Evolutionary conservation across 2,888 invertebrate genomes (phyloP), one percentile per base, ranked within the genome.

Genomic region (Himalopsyche kuldschensis): DNA sequence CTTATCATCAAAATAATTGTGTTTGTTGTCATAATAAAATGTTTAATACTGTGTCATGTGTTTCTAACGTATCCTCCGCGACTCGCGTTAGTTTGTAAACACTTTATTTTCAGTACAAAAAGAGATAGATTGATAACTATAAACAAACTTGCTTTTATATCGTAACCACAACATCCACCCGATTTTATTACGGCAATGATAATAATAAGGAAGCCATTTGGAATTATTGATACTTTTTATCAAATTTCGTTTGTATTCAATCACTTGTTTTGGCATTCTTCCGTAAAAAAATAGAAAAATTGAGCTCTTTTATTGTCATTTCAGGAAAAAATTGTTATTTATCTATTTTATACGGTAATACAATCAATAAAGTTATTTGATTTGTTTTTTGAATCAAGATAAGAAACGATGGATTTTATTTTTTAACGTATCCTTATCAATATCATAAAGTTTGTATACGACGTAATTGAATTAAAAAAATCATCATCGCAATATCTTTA

Each of bases 121-220:
- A 55, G 55, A 79, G 55, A 75, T 48, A 55, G 75, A 82, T 82
- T 82, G 82, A 79, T 75, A 82, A 47, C 75, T 46, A 30, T 79
- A 82, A 82, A 82, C 82, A 75, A 82, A 82, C 75, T 82, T 82
- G 82, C 24, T 35, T 79, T 77, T 75, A 76, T 82, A 79, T 82
- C 76, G 78, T 27, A 31, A 55, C 75, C 35, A 17, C 27, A 76
- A 79, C 79, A 82, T 82, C 46, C 82, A 31, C 47, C 6, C 20
- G 24, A n/a, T 46, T 82, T 82, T 79, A 82, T 79, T 69, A 47
- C 32, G 30, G 55, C 75, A 78, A 47, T 69, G 35, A 79, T 47
- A 79, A 82, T 82, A 82, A 82, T 47, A 47, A 82, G 79, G 82
- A 82, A 79, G 79, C 41, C 69, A 80, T 80, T 46, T 55, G 78